These are phyloP conservation scores for Drosophila miranda DNA, from an alignment of 1,140 invertebrate genomes.

Conservation along the genomic window DNA sequence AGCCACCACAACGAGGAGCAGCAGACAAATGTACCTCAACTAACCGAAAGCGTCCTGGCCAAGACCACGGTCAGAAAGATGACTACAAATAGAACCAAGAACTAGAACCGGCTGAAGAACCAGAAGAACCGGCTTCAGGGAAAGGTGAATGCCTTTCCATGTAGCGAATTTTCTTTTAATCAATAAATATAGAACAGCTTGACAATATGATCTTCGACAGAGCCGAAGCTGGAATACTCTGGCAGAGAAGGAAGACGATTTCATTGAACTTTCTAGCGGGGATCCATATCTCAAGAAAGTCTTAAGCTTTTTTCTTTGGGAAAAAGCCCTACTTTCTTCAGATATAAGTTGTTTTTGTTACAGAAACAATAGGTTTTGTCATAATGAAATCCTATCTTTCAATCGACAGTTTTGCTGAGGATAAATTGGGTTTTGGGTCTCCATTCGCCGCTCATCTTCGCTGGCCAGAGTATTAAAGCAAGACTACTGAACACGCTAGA, in stretches of 20 bases:
- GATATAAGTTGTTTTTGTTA: neutral
- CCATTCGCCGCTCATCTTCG: neutral
- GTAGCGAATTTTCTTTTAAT: constrained; percentile 48
- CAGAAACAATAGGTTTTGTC: constrained; percentile 35
- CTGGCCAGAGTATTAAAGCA: constrained; percentile 23
- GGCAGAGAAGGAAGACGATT: neutral
- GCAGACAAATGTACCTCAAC: constrained; percentile 44
- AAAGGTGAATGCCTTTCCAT: constrained; percentile 54
- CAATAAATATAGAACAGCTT: constrained; percentile 51
- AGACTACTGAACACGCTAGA: constrained; percentile 5
- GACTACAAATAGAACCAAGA: constrained; percentile 24
- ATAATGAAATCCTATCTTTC: constrained; percentile 35
- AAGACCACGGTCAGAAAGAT: constrained; percentile 17
- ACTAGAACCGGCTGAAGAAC: constrained; percentile 36
- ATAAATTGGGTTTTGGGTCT: too few species aligned
- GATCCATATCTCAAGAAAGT: constrained; percentile 15
- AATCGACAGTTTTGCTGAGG: neutral
- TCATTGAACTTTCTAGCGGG: neutral
- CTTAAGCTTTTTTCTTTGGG: constrained; percentile 19
- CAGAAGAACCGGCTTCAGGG: constrained; percentile 50
- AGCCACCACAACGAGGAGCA: constrained; percentile 22
- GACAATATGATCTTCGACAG: constrained; percentile 14
- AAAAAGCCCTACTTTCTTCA: constrained; percentile 22
- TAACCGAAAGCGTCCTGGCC: constrained; percentile 47
- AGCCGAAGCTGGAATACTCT: constrained; percentile 25